Conservation (phyloP, 2,113 vertebrate species). For the Trachemys scripta region DNA sequence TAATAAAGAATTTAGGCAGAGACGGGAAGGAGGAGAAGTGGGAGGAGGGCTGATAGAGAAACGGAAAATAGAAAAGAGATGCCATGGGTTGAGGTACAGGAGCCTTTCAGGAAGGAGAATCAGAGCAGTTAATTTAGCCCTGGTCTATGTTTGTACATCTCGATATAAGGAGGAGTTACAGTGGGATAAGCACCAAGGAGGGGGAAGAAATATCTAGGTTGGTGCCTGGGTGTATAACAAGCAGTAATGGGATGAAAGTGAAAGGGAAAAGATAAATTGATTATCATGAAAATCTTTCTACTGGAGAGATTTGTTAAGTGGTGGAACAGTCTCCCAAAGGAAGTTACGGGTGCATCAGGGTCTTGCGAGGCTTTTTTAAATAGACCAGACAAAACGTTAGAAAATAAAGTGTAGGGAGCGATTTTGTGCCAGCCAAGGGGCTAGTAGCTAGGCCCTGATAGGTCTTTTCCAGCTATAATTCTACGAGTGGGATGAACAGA, state of each 20-base stretch:
- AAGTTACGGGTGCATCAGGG: accelerated
- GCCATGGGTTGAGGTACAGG: background rate
- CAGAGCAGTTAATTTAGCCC: background rate
- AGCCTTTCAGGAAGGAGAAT: background rate
- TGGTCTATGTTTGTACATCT: background rate
- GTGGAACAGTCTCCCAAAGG: background rate
- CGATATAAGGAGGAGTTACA: constrained; percentile 16
- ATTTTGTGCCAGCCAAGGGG: background rate
- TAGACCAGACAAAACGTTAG: background rate
- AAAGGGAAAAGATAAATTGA: background rate
- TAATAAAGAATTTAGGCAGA: background rate
- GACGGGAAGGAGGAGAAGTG: background rate
- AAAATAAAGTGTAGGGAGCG: background rate
- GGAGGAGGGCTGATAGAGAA: background rate
- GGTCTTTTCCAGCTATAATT: background rate
- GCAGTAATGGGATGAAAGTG: constrained; percentile 61
- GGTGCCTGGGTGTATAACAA: constrained; percentile 8
- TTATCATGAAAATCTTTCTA: background rate
- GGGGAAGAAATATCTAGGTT: constrained; percentile 33
- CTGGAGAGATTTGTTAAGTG: background rate
- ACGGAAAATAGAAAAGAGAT: background rate
- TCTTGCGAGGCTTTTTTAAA: background rate
- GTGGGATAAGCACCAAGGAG: constrained; percentile 51
- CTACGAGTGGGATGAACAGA: background rate
- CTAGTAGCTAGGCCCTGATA: background rate